These are phyloP conservation scores for Takifugu bimaculatus DNA, from an alignment of 2,113 vertebrate species.

Conservation along the genomic window DNA sequence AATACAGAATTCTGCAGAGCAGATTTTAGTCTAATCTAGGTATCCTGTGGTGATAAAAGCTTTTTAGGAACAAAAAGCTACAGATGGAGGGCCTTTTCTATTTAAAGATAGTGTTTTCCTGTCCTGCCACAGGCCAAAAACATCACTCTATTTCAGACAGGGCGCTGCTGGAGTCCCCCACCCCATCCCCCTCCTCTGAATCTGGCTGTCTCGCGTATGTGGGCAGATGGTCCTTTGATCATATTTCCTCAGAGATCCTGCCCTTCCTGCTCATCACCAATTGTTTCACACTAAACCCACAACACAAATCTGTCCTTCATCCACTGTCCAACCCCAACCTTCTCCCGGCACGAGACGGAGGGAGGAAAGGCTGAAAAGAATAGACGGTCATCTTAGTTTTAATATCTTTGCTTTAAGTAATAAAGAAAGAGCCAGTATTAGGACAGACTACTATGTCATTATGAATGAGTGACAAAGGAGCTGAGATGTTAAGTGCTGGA, in stretches of 20 bases:
- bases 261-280: constrained; percentile 64
- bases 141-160: constrained; percentile 40
- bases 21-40: constrained; percentile 8
- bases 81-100: constrained; percentile 42
- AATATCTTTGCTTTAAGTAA: too few relatives aligned
- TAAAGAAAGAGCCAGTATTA: too few relatives aligned
- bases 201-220: constrained; percentile 40
- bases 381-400: neutral
- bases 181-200: constrained; percentile 9
- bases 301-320: constrained; percentile 25
- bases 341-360: constrained; percentile 6
- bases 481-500: too few relatives aligned
- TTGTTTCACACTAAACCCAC: constrained; percentile 54
- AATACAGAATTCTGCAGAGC: constrained; percentile 22
- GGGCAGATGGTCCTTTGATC: constrained; percentile 76
- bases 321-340: constrained; percentile 8
- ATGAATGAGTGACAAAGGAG: too few relatives aligned
- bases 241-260: constrained; percentile 65
- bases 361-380: neutral
- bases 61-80: constrained; percentile 39
- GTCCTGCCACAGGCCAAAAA: constrained; percentile 46
- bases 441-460: too few relatives aligned
- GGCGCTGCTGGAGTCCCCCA: constrained; percentile 29
- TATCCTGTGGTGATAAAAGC: constrained; percentile 26
- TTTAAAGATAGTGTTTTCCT: constrained; percentile 47